Evolutionary conservation across 2,797 vertebrate genomes (phyloP).

Genomic region (Sardinella longiceps): DNA sequence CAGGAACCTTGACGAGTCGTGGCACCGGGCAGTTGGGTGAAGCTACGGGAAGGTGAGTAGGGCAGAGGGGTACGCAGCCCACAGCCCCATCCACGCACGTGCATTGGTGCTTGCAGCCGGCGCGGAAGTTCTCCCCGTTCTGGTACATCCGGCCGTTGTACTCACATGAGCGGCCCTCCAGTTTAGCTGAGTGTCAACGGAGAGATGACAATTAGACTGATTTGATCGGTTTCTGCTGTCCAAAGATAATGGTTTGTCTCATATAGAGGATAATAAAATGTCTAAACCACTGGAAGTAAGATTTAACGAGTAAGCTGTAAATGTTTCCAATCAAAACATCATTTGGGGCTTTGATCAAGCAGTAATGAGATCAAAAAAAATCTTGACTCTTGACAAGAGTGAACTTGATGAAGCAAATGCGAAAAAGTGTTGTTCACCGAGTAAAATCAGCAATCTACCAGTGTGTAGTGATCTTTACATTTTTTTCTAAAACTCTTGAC

Average conservation of each 20-base stretch:
- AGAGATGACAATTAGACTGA: neutral
- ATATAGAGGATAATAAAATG: no score
- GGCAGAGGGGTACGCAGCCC: conserved; percentile 80
- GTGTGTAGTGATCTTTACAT: no score
- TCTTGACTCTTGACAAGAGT: no score
- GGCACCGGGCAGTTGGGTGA: conserved; percentile 76
- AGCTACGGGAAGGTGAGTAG: conserved; percentile 72
- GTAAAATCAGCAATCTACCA: no score
- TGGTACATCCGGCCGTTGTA: conserved; percentile 82
- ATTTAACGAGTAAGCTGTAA: no score
- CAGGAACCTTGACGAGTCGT: conserved; percentile 75
- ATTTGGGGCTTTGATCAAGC: no score
- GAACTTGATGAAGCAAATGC: no score
- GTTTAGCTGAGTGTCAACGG: conserved; percentile 67
- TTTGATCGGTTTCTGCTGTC: neutral
- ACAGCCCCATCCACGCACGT: conserved; percentile 84
- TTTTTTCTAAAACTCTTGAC: neutral
- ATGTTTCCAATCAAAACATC: no score
- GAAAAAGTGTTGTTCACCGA: no score
- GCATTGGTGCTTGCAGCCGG: conserved; percentile 84
- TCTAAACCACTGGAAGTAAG: no score
- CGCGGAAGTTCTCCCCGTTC: conserved; percentile 80
- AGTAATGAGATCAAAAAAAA: no score
- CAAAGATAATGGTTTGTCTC: neutral
- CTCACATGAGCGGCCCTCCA: conserved; percentile 82